These are phyloP conservation scores for Drosophila oshimai DNA, from an alignment of 1,140 invertebrate species.

Conservation along the genomic window DNA sequence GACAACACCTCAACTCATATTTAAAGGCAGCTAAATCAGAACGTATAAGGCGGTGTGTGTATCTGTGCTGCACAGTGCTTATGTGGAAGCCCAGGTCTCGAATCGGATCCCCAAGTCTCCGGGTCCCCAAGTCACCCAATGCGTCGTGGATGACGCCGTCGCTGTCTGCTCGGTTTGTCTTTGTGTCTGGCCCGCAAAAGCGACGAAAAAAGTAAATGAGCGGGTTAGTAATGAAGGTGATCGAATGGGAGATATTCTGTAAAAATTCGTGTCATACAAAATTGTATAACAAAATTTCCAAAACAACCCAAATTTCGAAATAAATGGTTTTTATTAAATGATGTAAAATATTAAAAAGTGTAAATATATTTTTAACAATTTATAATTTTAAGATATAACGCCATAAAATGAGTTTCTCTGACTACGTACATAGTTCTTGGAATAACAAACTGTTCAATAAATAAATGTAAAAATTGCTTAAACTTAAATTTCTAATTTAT, in stretches of 20 bases:
- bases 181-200: slow-evolving; percentile 70
- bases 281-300: too few species aligned
- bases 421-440: too few species aligned
- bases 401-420: too few species aligned
- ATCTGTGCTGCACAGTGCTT: slow-evolving; percentile 33
- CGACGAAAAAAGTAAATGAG: slow-evolving; percentile 25
- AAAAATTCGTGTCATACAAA: too few species aligned
- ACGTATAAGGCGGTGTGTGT: slow-evolving; percentile 14
- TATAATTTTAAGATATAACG: too few species aligned
- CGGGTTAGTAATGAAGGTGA: background rate
- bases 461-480: too few species aligned
- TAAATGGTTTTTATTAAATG: too few species aligned
- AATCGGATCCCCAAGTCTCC: slow-evolving; percentile 19
- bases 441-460: too few species aligned
- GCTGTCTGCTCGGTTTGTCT: slow-evolving; percentile 66
- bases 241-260: slow-evolving; percentile 5
- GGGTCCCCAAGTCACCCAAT: slow-evolving; percentile 41
- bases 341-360: too few species aligned
- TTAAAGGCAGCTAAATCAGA: slow-evolving; percentile 80
- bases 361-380: too few species aligned
- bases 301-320: too few species aligned
- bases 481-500: too few species aligned
- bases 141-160: slow-evolving; percentile 34
- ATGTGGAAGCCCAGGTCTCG: slow-evolving; percentile 52
- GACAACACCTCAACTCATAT: slow-evolving; percentile 82